Percentiles rank a stretch among this genome's conserved stretches.
These are phyloP conservation scores for Novumbra hubbsi DNA, from an alignment of 2,797 vertebrate genomes.

Conservation along the genomic window DNA sequence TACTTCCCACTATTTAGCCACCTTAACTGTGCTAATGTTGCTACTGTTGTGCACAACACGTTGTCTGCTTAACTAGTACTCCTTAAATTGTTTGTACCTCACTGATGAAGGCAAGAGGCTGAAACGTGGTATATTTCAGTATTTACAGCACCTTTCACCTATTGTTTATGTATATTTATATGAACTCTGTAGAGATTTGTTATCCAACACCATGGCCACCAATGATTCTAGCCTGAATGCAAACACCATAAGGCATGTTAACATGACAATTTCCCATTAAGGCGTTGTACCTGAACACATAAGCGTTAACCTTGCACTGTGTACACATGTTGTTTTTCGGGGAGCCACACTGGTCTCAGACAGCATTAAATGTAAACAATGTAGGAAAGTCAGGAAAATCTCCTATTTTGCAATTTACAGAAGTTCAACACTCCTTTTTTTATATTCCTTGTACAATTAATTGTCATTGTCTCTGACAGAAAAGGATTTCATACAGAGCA, in stretches of 20 bases:
- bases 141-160: too few species aligned
- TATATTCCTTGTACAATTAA: slow-evolving; percentile 52
- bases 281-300: slow-evolving; percentile 3
- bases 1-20: too few species aligned
- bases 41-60: too few species aligned
- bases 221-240: too few species aligned
- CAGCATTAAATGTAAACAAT: slow-evolving; percentile 26
- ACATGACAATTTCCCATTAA: slow-evolving; percentile 26
- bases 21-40: too few species aligned
- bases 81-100: too few species aligned
- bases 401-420: slow-evolving; percentile 22
- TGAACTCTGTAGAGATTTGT: too few species aligned
- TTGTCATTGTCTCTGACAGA: slow-evolving; percentile 41
- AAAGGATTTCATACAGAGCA: slow-evolving; percentile 4
- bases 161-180: too few species aligned
- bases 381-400: slow-evolving; percentile 39
- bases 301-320: background rate
- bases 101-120: too few species aligned
- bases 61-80: too few species aligned
- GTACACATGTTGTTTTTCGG: background rate
- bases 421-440: background rate
- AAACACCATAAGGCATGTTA: slow-evolving; percentile 11
- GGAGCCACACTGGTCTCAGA: slow-evolving; percentile 2
- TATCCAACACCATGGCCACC: too few species aligned
- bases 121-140: too few species aligned